phyloP scores from a whole-genome alignment of 2,888 invertebrate species.

The Tipula lateralis region DNA sequence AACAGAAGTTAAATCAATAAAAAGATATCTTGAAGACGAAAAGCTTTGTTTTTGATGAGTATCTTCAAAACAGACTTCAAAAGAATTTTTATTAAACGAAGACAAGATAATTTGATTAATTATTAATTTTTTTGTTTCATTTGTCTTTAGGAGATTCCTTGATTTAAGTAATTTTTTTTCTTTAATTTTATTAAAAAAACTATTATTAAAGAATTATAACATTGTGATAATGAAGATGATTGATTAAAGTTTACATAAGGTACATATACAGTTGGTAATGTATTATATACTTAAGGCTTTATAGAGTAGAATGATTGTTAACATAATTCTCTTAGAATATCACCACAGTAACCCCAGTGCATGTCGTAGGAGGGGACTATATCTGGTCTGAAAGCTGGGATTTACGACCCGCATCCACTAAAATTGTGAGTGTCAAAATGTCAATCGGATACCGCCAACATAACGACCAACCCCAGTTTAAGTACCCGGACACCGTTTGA shows the following conservation, averaged over 20 bases:
- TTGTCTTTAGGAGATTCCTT: background rate
- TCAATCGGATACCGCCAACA: too few relatives aligned
- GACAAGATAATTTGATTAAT: conserved; percentile 11
- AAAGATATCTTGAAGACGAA: background rate
- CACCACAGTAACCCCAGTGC: too few relatives aligned
- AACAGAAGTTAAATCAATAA: conserved; percentile 13
- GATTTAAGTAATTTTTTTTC: background rate
- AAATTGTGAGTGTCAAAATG: too few relatives aligned
- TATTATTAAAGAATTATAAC: background rate
- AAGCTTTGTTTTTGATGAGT: background rate
- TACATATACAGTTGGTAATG: background rate
- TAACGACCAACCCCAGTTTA: too few relatives aligned
- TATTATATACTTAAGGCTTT: too few relatives aligned
- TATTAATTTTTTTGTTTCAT: background rate
- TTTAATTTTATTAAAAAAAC: background rate
- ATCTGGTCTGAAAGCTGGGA: too few relatives aligned
- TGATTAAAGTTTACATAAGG: background rate
- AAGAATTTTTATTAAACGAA: background rate
- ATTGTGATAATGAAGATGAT: conserved; percentile 1
- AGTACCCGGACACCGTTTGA: too few relatives aligned
- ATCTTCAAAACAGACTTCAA: background rate
- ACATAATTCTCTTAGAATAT: too few relatives aligned
- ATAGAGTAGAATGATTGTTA: too few relatives aligned
- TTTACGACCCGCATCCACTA: too few relatives aligned
- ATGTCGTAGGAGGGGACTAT: too few relatives aligned